A percentile compares a stretch with the other conserved stretches of the same genome.
These are phyloP conservation scores for Onychomys leucogaster DNA, from an alignment of 2,797 vertebrate genomes.

Conservation along the genomic window DNA sequence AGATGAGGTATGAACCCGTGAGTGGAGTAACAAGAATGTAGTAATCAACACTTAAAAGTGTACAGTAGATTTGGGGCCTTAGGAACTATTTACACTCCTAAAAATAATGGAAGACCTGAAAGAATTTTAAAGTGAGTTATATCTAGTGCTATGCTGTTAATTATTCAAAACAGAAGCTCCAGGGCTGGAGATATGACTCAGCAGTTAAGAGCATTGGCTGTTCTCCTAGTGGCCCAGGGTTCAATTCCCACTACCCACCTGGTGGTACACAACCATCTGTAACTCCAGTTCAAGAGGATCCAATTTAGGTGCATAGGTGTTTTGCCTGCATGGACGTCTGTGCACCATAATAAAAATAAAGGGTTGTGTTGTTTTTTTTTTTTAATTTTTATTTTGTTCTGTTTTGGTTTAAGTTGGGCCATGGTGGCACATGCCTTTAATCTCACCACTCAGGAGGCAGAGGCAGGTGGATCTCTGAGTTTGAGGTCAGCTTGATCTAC, in stretches of 20 bases:
- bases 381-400: neutral
- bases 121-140: constrained; percentile 26
- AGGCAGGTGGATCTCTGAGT: neutral
- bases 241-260: neutral
- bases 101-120: constrained; percentile 16
- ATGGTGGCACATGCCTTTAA: neutral
- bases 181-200: neutral
- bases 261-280: neutral
- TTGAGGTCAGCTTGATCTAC: neutral
- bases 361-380: neutral
- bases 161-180: neutral
- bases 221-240: neutral
- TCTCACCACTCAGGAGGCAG: neutral
- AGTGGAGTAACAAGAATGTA: neutral
- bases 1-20: neutral
- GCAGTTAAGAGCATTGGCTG: neutral
- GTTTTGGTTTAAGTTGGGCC: neutral
- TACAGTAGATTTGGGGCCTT: neutral
- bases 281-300: neutral
- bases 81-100: neutral
- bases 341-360: neutral
- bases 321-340: no score
- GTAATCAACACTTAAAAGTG: neutral
- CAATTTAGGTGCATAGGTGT: no score
- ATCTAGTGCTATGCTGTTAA: neutral